Percentiles rank a stretch among this genome's conserved stretches.
Conservation (phyloP, 2,113 vertebrate species). For the Cnemophilus loriae region DNA sequence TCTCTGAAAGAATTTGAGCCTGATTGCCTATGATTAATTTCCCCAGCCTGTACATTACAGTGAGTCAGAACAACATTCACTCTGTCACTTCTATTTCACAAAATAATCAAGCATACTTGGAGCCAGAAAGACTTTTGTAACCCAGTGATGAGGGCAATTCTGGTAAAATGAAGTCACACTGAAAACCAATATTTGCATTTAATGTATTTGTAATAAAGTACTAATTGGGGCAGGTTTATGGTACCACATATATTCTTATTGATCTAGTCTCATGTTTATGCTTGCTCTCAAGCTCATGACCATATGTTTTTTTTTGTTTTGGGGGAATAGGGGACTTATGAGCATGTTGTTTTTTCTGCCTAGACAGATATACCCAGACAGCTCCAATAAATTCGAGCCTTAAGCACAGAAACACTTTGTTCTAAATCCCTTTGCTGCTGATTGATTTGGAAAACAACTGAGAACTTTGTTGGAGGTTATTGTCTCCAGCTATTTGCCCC, state of each 20-base stretch:
- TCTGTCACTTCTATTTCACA: not conserved
- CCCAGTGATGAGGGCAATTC: not conserved
- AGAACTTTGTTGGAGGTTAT: not conserved
- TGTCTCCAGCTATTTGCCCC: not conserved
- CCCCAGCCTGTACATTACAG: not conserved
- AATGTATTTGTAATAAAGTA: not conserved
- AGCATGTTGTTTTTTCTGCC: not conserved
- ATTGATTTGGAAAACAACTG: not conserved
- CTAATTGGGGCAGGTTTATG: not conserved
- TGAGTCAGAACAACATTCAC: not conserved
- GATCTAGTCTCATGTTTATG: not conserved
- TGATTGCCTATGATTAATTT: not conserved
- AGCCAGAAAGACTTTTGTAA: not conserved
- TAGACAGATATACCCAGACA: not conserved
- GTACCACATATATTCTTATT: not conserved
- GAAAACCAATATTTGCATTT: not conserved
- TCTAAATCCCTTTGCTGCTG: not conserved
- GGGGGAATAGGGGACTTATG: not conserved
- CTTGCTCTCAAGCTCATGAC: not conserved
- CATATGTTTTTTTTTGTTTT: not conserved
- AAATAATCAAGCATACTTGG: not conserved
- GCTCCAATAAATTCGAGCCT: not conserved
- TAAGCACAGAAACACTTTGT: not conserved
- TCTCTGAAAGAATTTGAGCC: not conserved
- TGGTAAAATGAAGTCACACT: not conserved